Evolutionary conservation across 2,888 invertebrate genomes (phyloP).

Genomic region (Acrobasis suavella): DNA sequence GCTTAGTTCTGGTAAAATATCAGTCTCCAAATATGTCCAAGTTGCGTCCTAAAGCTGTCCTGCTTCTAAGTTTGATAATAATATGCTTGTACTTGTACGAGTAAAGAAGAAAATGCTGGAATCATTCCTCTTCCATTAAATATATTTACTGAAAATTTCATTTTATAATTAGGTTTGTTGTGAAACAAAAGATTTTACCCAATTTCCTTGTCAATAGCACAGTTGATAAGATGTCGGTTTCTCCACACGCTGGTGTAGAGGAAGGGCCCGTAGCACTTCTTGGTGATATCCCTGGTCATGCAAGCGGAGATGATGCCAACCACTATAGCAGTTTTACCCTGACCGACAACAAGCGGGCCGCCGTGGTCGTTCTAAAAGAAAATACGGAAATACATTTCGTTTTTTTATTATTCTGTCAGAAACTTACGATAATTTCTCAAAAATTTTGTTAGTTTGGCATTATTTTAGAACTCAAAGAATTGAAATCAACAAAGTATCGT

Average conservation of each 20-base stretch:
- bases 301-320: slow-evolving; percentile 68
- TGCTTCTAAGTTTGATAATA: too few species aligned
- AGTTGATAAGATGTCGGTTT: slow-evolving; percentile 57
- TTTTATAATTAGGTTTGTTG: too few species aligned
- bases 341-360: slow-evolving; percentile 63
- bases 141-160: too few species aligned
- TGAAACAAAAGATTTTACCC: slow-evolving; percentile 42
- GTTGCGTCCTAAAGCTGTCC: too few species aligned
- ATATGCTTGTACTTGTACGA: too few species aligned
- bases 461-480: too few species aligned
- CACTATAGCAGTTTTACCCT: slow-evolving; percentile 55
- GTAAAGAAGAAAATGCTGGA: too few species aligned
- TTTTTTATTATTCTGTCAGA: too few species aligned
- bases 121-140: too few species aligned
- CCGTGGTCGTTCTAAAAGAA: slow-evolving; percentile 68
- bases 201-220: slow-evolving; percentile 61
- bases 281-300: slow-evolving; percentile 48
- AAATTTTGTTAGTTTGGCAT: neutral
- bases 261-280: slow-evolving; percentile 66
- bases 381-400: neutral
- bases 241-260: slow-evolving; percentile 66
- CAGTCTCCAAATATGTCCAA: too few species aligned
- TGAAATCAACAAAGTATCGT: too few species aligned
- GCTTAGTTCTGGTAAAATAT: too few species aligned
- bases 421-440: neutral